These are phyloP conservation scores for Zoroaster sp. DNA, from an alignment of 53 echinoderm and acorn worm genomes.

Conservation along the genomic window DNA sequence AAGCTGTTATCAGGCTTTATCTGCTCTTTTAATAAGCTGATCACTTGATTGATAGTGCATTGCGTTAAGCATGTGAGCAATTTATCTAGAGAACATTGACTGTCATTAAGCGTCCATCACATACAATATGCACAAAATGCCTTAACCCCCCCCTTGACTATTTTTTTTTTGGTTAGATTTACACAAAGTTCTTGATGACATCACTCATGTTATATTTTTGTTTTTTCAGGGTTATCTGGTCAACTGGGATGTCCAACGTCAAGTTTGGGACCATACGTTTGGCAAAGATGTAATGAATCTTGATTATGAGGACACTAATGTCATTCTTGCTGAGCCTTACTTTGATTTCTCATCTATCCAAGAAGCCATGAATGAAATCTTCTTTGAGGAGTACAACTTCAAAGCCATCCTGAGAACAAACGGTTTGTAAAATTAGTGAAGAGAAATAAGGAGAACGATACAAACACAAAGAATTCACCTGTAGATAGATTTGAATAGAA, in stretches of 20 bases:
- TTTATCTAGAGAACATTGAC: too few species aligned
- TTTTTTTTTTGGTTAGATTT: not conserved
- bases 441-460: not conserved
- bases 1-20: too few species aligned
- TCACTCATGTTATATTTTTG: not conserved
- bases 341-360: slow-evolving; percentile 94
- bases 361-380: slow-evolving; percentile 95
- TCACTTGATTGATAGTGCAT: too few species aligned
- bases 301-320: slow-evolving; percentile 68
- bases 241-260: slow-evolving; percentile 99
- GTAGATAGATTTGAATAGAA: too few species aligned
- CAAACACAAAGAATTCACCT: not conserved
- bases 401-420: slow-evolving; percentile 90
- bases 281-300: slow-evolving; percentile 83
- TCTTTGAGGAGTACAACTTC: slow-evolving; percentile 97
- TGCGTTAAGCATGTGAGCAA: too few species aligned
- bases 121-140: not conserved
- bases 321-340: slow-evolving; percentile 88
- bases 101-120: not conserved
- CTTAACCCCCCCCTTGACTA: not conserved
- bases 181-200: not conserved
- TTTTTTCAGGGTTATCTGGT: slow-evolving; percentile 87
- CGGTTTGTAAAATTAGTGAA: slow-evolving; percentile 43
- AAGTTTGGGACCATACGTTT: slow-evolving; percentile 96
- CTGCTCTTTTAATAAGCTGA: too few species aligned